These are phyloP conservation scores for Leptopilina myrica DNA, from an alignment of 2,888 invertebrate species.

Conservation along the genomic window DNA sequence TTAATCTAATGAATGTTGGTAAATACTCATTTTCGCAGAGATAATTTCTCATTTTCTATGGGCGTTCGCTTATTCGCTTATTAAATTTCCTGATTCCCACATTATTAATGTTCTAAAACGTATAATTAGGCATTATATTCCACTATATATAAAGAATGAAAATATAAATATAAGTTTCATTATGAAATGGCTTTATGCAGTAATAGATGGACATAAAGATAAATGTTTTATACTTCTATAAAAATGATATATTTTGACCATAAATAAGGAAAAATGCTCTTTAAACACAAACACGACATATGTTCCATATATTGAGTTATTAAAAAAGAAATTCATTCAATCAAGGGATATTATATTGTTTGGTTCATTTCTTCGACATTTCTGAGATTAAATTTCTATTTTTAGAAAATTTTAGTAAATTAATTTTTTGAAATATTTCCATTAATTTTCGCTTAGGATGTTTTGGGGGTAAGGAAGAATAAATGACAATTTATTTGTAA, in stretches of 20 bases:
- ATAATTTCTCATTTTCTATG: slow-evolving; percentile 11
- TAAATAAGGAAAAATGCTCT: background rate
- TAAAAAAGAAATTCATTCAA: background rate
- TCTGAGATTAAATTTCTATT: too few species aligned
- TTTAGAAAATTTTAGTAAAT: too few species aligned
- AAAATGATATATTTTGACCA: background rate
- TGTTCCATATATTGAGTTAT: background rate
- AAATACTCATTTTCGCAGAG: background rate
- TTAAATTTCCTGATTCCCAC: slow-evolving; percentile 6
- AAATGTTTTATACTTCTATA: background rate
- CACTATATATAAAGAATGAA: background rate
- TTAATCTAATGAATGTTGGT: slow-evolving; percentile 12
- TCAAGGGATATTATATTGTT: too few species aligned
- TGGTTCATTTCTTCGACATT: too few species aligned
- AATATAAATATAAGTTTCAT: background rate
- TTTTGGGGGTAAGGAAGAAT: too few species aligned
- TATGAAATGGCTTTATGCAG: background rate
- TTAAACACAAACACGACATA: background rate
- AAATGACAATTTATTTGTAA: too few species aligned
- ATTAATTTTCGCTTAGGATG: too few species aligned
- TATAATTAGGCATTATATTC: slow-evolving; percentile 4
- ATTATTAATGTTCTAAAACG: slow-evolving; percentile 11
- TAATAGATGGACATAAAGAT: slow-evolving; percentile 2
- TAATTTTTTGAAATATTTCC: too few species aligned
- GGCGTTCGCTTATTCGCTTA: slow-evolving; percentile 6